phyloP scores from a whole-genome alignment of 2,797 vertebrate genomes.

The Sebastes vulpes region DNA sequence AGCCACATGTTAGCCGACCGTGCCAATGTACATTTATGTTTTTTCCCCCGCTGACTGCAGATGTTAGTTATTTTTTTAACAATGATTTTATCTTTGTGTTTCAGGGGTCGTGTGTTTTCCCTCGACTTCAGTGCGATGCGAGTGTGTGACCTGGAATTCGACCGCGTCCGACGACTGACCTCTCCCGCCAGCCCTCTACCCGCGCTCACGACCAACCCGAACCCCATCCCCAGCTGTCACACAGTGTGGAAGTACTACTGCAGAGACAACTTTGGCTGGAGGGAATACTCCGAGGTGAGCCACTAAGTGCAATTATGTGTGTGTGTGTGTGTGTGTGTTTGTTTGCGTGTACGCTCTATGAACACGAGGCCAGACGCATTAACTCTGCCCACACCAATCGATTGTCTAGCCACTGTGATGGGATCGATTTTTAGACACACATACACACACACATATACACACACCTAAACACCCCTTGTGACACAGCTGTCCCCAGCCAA shows the following conservation, averaged over 20 bases:
- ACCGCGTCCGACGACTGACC: slow-evolving; percentile 92
- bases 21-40: neutral
- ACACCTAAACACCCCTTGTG: slow-evolving; percentile 4
- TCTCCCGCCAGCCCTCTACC: slow-evolving; percentile 87
- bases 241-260: slow-evolving; percentile 99
- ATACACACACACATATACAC: neutral
- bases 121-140: slow-evolving; percentile 93
- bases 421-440: slow-evolving; percentile 39
- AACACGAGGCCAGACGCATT: slow-evolving; percentile 51
- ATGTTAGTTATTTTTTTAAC: neutral
- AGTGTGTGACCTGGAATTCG: slow-evolving; percentile 93
- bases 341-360: neutral
- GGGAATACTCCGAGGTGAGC: slow-evolving; percentile 97
- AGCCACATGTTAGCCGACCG: neutral
- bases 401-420: slow-evolving; percentile 35
- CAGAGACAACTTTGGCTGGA: slow-evolving; percentile 99
- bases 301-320: neutral
- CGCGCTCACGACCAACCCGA: slow-evolving; percentile 69
- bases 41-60: neutral
- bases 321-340: neutral
- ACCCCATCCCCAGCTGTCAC: slow-evolving; percentile 89
- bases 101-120: slow-evolving; percentile 93
- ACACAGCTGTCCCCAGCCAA: slow-evolving; percentile 25
- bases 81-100: slow-evolving; percentile 32
- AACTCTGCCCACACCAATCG: slow-evolving; percentile 34